A percentile compares a stretch with the other conserved stretches of the same genome.
phyloP scores from a whole-genome alignment of 2,888 invertebrate species.

The Athalia rosae region DNA sequence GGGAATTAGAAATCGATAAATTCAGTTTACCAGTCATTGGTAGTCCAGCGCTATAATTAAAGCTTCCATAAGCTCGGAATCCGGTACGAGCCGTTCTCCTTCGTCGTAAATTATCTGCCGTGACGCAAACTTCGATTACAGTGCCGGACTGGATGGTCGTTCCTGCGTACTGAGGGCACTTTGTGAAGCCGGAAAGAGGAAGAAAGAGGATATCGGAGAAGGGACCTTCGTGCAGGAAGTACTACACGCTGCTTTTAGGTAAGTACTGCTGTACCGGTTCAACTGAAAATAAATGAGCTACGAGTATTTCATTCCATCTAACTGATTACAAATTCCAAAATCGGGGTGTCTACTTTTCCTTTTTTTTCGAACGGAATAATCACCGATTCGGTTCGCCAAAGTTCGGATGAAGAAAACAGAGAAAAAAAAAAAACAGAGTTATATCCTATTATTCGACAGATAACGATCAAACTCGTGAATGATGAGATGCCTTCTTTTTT shows the following conservation, averaged over 20 bases:
- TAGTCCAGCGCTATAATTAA: background rate
- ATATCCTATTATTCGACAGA: constrained; percentile 8
- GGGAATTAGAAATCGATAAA: background rate
- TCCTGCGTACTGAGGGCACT: constrained; percentile 83
- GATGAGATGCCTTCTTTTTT: constrained; percentile 3
- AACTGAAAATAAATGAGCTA: background rate
- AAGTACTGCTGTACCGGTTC: constrained; percentile 51
- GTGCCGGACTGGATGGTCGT: constrained; percentile 84
- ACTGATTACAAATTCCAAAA: background rate
- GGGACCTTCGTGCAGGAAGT: constrained; percentile 70
- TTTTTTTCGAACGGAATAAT: background rate
- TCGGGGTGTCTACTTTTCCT: background rate
- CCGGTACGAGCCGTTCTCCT: background rate
- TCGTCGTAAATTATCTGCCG: constrained; percentile 19
- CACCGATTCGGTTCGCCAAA: background rate
- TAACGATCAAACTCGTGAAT: constrained; percentile 7
- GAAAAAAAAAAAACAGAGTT: background rate
- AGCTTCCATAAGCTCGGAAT: background rate
- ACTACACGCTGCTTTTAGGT: constrained; percentile 69
- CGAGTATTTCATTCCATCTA: background rate
- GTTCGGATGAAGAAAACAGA: background rate
- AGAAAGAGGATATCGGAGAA: constrained; percentile 60
- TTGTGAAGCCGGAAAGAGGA: constrained; percentile 82
- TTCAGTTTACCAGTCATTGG: background rate
- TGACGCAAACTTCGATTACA: constrained; percentile 63